These are phyloP conservation scores for Harpalus rubripes DNA, from an alignment of 2,888 invertebrate genomes.

Conservation along the genomic window DNA sequence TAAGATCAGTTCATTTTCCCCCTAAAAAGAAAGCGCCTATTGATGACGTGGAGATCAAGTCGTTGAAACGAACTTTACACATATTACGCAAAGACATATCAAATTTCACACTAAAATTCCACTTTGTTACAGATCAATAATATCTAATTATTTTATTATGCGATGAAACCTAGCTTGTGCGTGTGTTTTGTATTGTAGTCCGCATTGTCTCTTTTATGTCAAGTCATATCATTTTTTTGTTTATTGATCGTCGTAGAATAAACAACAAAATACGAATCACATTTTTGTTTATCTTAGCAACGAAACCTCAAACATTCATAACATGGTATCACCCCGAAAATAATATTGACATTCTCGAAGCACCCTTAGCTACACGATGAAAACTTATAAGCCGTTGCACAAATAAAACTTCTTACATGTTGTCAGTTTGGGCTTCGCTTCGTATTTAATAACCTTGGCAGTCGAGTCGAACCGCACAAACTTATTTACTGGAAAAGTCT, in stretches of 20 bases:
- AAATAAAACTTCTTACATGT: slow-evolving; percentile 57
- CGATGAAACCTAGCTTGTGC: neutral
- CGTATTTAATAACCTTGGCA: slow-evolving; percentile 57
- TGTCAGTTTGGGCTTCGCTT: slow-evolving; percentile 35
- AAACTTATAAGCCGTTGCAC: slow-evolving; percentile 60
- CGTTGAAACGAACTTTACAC: too few species aligned
- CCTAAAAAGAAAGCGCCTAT: too few species aligned
- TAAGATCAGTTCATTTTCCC: too few species aligned
- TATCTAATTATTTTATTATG: too few species aligned
- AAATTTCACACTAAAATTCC: too few species aligned
- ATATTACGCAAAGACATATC: too few species aligned
- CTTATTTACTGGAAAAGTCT: slow-evolving; percentile 49
- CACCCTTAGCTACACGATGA: slow-evolving; percentile 58
- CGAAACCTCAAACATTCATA: slow-evolving; percentile 55
- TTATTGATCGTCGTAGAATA: slow-evolving; percentile 22
- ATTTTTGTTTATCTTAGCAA: slow-evolving; percentile 42
- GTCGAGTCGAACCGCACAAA: slow-evolving; percentile 15
- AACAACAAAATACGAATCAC: slow-evolving; percentile 43
- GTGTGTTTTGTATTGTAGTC: neutral
- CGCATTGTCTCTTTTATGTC: slow-evolving; percentile 11
- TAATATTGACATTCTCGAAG: slow-evolving; percentile 59
- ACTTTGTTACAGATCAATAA: too few species aligned
- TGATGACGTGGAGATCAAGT: too few species aligned
- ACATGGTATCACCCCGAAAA: slow-evolving; percentile 53
- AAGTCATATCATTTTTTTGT: slow-evolving; percentile 16